Base-by-base conservation (phyloP, 2,113 vertebrate species). In the Oxyruncus cristatus region DNA sequence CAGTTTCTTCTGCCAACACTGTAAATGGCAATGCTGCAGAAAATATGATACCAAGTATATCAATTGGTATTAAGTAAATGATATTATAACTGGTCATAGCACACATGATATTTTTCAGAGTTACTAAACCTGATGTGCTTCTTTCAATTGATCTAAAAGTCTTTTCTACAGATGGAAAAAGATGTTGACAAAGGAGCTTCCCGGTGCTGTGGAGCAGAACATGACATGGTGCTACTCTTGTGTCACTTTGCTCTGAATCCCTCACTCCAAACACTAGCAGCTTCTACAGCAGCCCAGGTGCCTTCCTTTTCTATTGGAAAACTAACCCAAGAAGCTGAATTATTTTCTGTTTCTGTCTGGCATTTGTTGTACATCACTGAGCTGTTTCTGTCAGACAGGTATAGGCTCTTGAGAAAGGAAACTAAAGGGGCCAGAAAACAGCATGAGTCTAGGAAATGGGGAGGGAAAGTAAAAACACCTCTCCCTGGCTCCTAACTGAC, bases 191-290 rank as follows among this genome's bases (percentile, higher is more conserved):
- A 71, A 91, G n/a, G 11, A 63, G 13, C 12, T 63, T 88, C 21
- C 23, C 53, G 12, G 18, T 39, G 20, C 39, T 71, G 50, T 59
- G 39, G 21, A 39, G 14, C n/a, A 86, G 67, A 37, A 58, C 6
- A 9, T 59, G 62, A 9, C 23, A 33, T 3, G 4, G 6, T 46
- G 16, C 24, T 76, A 3, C 18, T 85, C 42, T 37, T 76, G 11
- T 35, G 9, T 11, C 15, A 37, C 50, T 88, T 41, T 30, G 19
- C 39, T 81, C n/a, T n/a, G 30, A 67, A 24, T 6, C 5, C 7
- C 17, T 77, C 33, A 33, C 2, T 11, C 24, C 1, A 0, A 53
- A 11, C 0, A 0, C 35, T 41, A 37, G 7, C 47, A 66, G 20
- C 3, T 8, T 0, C 27, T 50, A 26, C 21, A 65, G 19, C 42